Evolutionary conservation across 2,797 vertebrate genomes (phyloP).

Genomic region (Anguilla anguilla): DNA sequence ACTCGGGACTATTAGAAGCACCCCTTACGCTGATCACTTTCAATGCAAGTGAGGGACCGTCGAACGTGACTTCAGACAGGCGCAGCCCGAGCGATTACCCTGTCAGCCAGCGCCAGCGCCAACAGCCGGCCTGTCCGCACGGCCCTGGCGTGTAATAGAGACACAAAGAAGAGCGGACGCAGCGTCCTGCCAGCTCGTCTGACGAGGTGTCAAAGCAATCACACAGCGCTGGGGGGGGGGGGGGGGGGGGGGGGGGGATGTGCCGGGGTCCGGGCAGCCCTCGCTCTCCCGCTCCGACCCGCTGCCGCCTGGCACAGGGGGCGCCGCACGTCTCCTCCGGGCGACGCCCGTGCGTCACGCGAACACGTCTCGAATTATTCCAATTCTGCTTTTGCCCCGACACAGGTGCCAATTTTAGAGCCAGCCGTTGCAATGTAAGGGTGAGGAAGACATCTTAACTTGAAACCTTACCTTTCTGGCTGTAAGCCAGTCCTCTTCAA

Average conservation of each 20-base stretch:
- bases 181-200: neutral
- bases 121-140: neutral
- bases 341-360: neutral
- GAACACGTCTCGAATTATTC: neutral
- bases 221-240: neutral
- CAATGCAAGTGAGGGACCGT: neutral
- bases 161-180: neutral
- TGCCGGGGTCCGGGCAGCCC: neutral
- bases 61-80: neutral
- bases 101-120: neutral
- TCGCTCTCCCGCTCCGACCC: neutral
- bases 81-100: neutral
- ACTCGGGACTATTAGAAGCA: neutral
- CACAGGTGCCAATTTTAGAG: neutral
- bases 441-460: neutral
- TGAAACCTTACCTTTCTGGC: conserved; percentile 87
- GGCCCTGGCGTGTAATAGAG: neutral
- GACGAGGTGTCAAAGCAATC: conserved; percentile 6
- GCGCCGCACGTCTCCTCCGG: neutral
- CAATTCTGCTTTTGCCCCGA: neutral
- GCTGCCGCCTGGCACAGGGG: neutral
- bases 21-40: neutral
- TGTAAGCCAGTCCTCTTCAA: conserved; percentile 89
- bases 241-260: neutral
- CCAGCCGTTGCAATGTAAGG: neutral